Evolutionary conservation across 2,113 vertebrate species (phyloP), one percentile per base, ranked within the genome.

Genomic region (Romanogobio albipinnatus): DNA sequence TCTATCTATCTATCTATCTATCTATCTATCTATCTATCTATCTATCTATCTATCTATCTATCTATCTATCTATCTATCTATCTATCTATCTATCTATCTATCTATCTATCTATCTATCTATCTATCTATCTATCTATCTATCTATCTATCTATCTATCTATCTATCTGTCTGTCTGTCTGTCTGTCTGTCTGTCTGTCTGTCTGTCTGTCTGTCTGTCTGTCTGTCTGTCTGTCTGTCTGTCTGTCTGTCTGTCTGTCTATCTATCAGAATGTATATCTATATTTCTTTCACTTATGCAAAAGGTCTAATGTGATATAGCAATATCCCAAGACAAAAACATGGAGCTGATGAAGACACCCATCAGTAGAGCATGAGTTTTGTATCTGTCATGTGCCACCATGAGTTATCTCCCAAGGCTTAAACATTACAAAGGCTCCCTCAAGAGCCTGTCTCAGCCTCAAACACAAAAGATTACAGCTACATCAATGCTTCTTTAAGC

Each of bases 381-480:
- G 59, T 76, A 45, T 47, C 76, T n/a, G 26, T 84, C 64, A 24
- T 39, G 56, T 26, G 49, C 58, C 9, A 56, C 7, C 26, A 45
- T 33, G 47, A 71, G 47, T 76, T 66, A 86, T 81, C 78, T 75
- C 58, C 49, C 33, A n/a, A n/a, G 43, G 56, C 45, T 8, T 71
- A 64, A 85, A 83, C 74, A 74, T 78, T 51, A 36, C 15, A 85
- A 47, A 13, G 33, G 19, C 33, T 70, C 6, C 13, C 56, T 82
- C 29, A 53, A 43, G 22, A 82, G 43, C 33, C 80, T 71, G 66
- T 36, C 33, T n/a, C 24, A 68, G 43, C 61, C 17, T 68, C 22
- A 71, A 53, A 73, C 64, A 82, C 64, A 73, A 39, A 82, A 58
- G 81, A 82, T 82, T 71, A 73, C 49, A 17, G 33, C 33, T 71